These are phyloP conservation scores for Trichogramma pretiosum DNA, from an alignment of 1,140 invertebrate species.

Conservation along the genomic window DNA sequence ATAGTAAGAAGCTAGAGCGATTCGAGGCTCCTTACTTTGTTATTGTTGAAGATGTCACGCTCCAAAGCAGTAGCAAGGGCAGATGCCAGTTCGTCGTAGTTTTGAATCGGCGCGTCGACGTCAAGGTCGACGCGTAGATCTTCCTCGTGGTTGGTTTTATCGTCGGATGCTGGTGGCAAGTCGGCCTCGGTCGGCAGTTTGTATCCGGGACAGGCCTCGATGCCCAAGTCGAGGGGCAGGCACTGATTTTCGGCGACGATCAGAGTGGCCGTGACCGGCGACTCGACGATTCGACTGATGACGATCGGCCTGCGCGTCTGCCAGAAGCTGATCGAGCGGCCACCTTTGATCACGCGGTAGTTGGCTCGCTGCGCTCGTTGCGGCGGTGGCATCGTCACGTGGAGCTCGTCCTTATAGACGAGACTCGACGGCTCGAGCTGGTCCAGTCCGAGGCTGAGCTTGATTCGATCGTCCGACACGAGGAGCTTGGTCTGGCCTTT, in stretches of 20 bases:
- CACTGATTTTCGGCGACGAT: conserved; percentile 24
- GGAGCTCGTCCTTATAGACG: not conserved
- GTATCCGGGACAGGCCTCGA: not conserved
- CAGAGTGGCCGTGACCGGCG: conserved; percentile 21
- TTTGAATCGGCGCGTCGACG: no score
- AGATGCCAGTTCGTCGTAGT: no score
- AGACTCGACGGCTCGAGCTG: not conserved
- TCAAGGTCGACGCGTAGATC: no score
- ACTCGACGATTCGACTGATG: conserved; percentile 20
- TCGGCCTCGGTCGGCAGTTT: not conserved
- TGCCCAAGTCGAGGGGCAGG: conserved; percentile 14
- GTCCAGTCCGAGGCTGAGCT: not conserved
- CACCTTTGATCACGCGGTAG: no score
- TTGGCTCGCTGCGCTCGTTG: no score
- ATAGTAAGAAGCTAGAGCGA: no score
- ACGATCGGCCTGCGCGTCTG: conserved; percentile 11
- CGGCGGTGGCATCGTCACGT: no score
- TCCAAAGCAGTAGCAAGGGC: no score
- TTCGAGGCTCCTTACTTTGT: no score
- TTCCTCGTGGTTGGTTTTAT: not conserved
- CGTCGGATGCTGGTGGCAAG: not conserved
- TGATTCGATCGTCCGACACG: not conserved
- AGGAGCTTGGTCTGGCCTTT: not conserved
- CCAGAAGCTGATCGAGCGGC: not conserved
- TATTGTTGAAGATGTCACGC: no score